Evolutionary conservation across 2,888 invertebrate species (phyloP).

Genomic region (Conops quadrifasciatus): DNA sequence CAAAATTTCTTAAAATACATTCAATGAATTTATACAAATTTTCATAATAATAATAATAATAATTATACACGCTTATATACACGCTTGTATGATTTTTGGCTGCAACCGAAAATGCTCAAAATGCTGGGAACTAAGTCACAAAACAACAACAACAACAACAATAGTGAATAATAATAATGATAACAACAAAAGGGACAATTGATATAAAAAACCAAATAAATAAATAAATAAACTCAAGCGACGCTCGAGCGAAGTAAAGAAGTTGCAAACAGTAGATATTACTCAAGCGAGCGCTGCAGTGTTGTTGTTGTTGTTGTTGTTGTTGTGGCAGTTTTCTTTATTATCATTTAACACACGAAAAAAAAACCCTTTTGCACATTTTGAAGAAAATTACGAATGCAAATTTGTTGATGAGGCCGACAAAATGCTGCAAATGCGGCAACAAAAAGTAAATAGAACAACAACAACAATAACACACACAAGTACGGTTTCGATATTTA

Average conservation of each 20-base stretch:
- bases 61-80: no score
- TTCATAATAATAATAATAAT: no score
- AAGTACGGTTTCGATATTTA: neutral
- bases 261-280: no score
- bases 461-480: neutral
- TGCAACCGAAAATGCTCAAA: neutral
- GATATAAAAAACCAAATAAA: neutral
- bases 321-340: neutral
- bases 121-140: neutral
- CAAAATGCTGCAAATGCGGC: neutral
- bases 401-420: slow-evolving; percentile 9
- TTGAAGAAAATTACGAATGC: slow-evolving; percentile 14
- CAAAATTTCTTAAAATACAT: no score
- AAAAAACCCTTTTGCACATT: neutral
- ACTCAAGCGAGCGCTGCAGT: no score
- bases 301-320: neutral
- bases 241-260: neutral
- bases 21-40: no score
- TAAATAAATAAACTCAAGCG: neutral
- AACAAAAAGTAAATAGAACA: neutral
- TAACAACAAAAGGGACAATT: neutral
- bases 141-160: no score
- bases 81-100: no score
- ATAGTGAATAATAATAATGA: neutral
- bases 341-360: slow-evolving; percentile 6